Evolutionary conservation across 2,113 vertebrate species (phyloP).

Genomic region (Eulacestoma nigropectus): DNA sequence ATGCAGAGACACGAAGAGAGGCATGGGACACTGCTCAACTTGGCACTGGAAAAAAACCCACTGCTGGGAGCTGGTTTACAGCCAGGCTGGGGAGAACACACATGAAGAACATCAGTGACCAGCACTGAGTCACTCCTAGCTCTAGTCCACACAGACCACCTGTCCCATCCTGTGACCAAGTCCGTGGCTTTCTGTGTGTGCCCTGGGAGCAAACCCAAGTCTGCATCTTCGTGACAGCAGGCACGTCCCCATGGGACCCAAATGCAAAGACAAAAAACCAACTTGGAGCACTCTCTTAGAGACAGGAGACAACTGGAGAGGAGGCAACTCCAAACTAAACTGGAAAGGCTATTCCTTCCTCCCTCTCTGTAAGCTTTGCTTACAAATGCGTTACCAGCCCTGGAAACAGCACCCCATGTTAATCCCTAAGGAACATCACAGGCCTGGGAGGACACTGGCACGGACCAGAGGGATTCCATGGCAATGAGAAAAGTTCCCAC

Average conservation of each 20-base stretch:
- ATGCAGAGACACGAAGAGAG: neutral
- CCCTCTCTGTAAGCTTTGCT: neutral
- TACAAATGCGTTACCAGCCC: neutral
- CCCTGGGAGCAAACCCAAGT: neutral
- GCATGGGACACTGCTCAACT: neutral
- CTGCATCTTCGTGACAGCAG: neutral
- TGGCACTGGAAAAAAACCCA: neutral
- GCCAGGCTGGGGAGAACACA: neutral
- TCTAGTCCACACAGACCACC: neutral
- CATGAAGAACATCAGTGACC: neutral
- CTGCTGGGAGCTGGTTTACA: neutral
- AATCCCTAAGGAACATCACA: neutral
- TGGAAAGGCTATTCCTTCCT: neutral
- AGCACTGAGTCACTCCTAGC: neutral
- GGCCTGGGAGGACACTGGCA: neutral
- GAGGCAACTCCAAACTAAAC: neutral
- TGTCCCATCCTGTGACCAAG: neutral
- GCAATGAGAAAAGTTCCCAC: neutral
- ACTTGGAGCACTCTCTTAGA: neutral
- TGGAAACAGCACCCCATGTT: neutral
- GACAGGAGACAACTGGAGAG: neutral
- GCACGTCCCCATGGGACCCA: accelerated
- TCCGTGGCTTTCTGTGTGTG: neutral
- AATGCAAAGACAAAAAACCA: neutral
- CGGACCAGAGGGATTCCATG: neutral